Percentiles rank a stretch among this genome's conserved stretches.
Evolutionary conservation across 2,797 vertebrate genomes (phyloP).

Genomic region (Zonotrichia albicollis): DNA sequence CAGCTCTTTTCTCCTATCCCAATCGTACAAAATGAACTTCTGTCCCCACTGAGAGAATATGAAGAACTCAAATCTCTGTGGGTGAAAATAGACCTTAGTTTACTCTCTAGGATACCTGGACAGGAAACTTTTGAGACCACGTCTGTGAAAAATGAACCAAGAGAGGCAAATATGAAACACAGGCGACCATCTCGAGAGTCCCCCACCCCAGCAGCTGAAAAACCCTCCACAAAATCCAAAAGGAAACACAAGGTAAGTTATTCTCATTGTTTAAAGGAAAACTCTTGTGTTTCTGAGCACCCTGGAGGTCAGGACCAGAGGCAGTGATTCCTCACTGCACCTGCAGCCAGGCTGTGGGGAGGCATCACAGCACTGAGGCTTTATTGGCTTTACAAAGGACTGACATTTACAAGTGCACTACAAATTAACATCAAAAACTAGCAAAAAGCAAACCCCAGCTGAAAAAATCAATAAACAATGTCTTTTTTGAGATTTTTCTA

Average conservation of each 20-base stretch:
- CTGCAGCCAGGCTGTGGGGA: background rate
- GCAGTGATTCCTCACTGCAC: background rate
- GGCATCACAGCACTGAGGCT: background rate
- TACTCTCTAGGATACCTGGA: constrained; percentile 88
- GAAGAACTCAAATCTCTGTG: constrained; percentile 89
- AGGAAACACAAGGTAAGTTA: constrained; percentile 91
- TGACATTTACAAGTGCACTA: background rate
- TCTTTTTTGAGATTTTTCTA: background rate
- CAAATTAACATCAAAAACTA: background rate
- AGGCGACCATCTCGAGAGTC: constrained; percentile 82
- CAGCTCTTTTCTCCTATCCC: constrained; percentile 79
- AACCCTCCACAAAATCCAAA: constrained; percentile 87
- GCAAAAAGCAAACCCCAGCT: background rate
- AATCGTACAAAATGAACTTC: constrained; percentile 81
- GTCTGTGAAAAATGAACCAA: constrained; percentile 76
- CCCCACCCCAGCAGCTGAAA: constrained; percentile 78
- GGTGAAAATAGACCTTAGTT: constrained; percentile 94
- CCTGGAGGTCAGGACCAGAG: background rate
- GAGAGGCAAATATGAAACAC: constrained; percentile 84
- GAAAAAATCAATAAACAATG: background rate
- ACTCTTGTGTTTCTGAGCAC: background rate
- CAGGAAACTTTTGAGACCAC: constrained; percentile 76
- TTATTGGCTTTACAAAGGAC: background rate
- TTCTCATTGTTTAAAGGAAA: background rate
- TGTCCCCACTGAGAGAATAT: constrained; percentile 86